A percentile compares a stretch with the other conserved stretches of the same genome.
Evolutionary conservation across 2,888 invertebrate genomes (phyloP).

Genomic region (Drosophila greeni): DNA sequence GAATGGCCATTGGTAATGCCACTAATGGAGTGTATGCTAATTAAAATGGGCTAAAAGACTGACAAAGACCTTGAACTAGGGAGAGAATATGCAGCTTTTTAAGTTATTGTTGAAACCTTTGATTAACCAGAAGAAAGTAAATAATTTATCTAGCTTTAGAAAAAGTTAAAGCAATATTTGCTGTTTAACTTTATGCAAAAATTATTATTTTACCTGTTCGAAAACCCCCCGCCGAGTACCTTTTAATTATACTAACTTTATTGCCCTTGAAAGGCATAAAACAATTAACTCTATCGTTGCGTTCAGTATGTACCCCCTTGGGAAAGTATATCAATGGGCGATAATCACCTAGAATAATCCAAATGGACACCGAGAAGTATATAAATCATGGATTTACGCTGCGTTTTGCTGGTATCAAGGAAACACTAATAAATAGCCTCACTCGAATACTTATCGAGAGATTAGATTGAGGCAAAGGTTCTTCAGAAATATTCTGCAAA

Average conservation of each 20-base stretch:
- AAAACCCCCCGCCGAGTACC: not conserved
- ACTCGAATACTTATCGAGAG: slow-evolving; percentile 36
- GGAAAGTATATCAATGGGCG: not conserved
- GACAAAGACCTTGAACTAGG: slow-evolving; percentile 1
- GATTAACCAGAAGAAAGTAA: not conserved
- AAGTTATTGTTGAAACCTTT: not conserved
- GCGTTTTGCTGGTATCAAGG: slow-evolving; percentile 10
- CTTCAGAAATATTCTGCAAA: slow-evolving; percentile 4
- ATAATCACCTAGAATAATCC: slow-evolving; percentile 12
- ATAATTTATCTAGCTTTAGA: not conserved
- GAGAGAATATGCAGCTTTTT: not conserved
- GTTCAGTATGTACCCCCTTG: not conserved
- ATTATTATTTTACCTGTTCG: not conserved
- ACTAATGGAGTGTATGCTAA: slow-evolving; percentile 19
- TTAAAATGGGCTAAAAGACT: not conserved
- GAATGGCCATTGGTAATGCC: not conserved
- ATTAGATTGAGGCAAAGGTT: slow-evolving; percentile 47
- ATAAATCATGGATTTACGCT: slow-evolving; percentile 31
- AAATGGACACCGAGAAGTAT: slow-evolving; percentile 9
- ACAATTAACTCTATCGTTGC: slow-evolving; percentile 17
- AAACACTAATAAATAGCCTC: slow-evolving; percentile 13
- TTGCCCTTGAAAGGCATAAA: slow-evolving; percentile 9
- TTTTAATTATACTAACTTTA: slow-evolving; percentile 3
- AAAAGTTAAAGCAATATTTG: too few relatives aligned
- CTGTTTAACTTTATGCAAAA: too few relatives aligned